A percentile compares a stretch with the other conserved stretches of the same genome.
Evolutionary conservation across 1,140 invertebrate genomes (phyloP).

Genomic region (Drosophila watanabei): DNA sequence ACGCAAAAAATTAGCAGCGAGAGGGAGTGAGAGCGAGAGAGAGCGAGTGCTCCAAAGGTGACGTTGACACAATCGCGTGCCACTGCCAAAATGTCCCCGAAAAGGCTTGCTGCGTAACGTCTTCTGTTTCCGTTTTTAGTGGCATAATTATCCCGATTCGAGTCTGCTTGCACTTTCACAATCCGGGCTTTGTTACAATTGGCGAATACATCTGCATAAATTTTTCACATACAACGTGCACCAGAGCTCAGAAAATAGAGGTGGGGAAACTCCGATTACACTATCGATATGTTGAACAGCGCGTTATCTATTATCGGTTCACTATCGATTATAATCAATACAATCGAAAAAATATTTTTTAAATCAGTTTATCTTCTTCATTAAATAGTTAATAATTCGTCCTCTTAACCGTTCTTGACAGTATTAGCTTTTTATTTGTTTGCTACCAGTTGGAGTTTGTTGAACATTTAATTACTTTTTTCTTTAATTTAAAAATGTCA

Average conservation of each 20-base stretch:
- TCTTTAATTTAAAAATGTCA: neutral
- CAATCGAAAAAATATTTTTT: neutral
- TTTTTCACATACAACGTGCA: constrained; percentile 76
- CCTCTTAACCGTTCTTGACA: neutral
- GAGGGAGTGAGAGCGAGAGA: constrained; percentile 33
- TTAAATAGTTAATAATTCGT: too few species aligned
- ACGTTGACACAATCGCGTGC: constrained; percentile 72
- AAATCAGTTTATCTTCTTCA: too few species aligned
- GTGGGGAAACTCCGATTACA: constrained; percentile 3
- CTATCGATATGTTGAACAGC: constrained; percentile 8
- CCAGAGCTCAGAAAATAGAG: constrained; percentile 62
- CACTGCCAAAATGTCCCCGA: constrained; percentile 28
- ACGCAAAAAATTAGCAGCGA: constrained; percentile 52
- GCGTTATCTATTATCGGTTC: neutral
- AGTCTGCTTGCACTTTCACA: constrained; percentile 33
- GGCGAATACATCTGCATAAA: constrained; percentile 48
- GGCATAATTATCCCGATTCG: constrained; percentile 9
- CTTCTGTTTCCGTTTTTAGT: neutral
- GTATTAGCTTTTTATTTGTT: neutral
- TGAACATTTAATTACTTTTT: neutral
- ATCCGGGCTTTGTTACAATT: constrained; percentile 37
- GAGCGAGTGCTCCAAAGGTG: constrained; percentile 70
- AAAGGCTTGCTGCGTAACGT: constrained; percentile 7
- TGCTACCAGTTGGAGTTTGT: neutral
- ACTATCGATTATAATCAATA: neutral